Evolutionary conservation across 2,888 invertebrate genomes (phyloP).

Genomic region (Acronicta aceris): DNA sequence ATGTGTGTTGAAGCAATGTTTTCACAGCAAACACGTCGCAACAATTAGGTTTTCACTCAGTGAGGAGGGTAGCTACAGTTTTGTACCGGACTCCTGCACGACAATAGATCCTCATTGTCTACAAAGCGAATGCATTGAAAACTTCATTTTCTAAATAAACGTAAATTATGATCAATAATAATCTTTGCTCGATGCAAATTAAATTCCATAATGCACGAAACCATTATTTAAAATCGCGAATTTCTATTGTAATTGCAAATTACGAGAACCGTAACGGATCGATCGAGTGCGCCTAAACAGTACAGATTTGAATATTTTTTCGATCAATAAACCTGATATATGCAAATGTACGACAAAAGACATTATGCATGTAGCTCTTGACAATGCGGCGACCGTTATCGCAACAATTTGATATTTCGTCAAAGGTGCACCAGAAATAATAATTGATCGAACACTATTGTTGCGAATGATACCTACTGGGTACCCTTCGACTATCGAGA

Average conservation of each 20-base stretch:
- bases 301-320: slow-evolving; percentile 86
- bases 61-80: slow-evolving; percentile 81
- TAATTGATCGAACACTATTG: slow-evolving; percentile 86
- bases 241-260: slow-evolving; percentile 70
- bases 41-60: slow-evolving; percentile 84
- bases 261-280: slow-evolving; percentile 85
- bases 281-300: slow-evolving; percentile 81
- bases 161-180: slow-evolving; percentile 54
- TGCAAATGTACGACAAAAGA: slow-evolving; percentile 81
- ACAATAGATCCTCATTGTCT: slow-evolving; percentile 74
- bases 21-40: slow-evolving; percentile 72
- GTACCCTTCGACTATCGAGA: slow-evolving; percentile 75
- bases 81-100: slow-evolving; percentile 70
- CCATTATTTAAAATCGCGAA: slow-evolving; percentile 76
- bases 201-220: slow-evolving; percentile 63
- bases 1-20: slow-evolving; percentile 84
- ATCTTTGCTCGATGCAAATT: slow-evolving; percentile 65
- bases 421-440: slow-evolving; percentile 87
- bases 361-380: slow-evolving; percentile 74
- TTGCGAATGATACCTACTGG: slow-evolving; percentile 79
- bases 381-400: slow-evolving; percentile 87
- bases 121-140: slow-evolving; percentile 65
- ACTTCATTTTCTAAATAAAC: slow-evolving; percentile 62
- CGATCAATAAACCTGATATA: slow-evolving; percentile 88
- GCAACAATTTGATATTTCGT: slow-evolving; percentile 85